phyloP scores from a whole-genome alignment of 2,797 vertebrate species.

The Tangara arthus region DNA sequence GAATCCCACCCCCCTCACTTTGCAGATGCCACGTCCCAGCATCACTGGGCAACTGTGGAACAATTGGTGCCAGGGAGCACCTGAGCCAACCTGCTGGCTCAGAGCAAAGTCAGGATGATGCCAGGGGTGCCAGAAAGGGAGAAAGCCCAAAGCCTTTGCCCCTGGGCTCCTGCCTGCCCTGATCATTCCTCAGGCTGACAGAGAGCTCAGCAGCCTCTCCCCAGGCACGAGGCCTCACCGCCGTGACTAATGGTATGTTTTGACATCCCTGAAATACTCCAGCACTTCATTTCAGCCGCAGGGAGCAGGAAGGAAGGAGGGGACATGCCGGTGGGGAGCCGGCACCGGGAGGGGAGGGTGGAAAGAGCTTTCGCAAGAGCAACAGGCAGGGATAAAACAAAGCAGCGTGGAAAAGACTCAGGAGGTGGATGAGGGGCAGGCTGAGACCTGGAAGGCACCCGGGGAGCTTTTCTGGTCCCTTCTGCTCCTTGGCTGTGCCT shows the following conservation, averaged over 20 bases:
- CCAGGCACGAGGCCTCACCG: not conserved
- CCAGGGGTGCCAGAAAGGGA: fast-evolving
- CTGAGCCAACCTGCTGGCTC: not conserved
- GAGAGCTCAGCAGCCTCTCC: constrained; percentile 23
- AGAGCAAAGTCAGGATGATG: not conserved
- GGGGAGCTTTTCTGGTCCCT: not conserved
- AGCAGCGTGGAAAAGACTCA: fast-evolving
- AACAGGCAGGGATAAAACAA: not conserved
- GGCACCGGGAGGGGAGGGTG: not conserved
- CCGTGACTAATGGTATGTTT: constrained; percentile 56
- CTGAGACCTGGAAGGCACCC: not conserved
- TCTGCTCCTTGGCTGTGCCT: not conserved
- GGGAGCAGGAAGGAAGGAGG: constrained; percentile 50
- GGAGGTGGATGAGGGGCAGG: not conserved
- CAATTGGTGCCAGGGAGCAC: not conserved
- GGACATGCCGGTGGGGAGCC: not conserved
- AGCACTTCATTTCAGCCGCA: constrained; percentile 12
- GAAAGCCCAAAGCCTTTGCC: not conserved
- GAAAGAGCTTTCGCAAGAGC: not conserved
- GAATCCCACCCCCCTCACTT: not conserved
- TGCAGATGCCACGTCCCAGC: not conserved
- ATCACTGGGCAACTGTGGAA: not conserved
- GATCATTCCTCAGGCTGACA: constrained; percentile 3
- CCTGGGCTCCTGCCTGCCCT: not conserved
- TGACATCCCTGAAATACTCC: constrained; percentile 66